phyloP scores from a whole-genome alignment of 2,113 vertebrate species.

The Phalacrocorax pelagicus region DNA sequence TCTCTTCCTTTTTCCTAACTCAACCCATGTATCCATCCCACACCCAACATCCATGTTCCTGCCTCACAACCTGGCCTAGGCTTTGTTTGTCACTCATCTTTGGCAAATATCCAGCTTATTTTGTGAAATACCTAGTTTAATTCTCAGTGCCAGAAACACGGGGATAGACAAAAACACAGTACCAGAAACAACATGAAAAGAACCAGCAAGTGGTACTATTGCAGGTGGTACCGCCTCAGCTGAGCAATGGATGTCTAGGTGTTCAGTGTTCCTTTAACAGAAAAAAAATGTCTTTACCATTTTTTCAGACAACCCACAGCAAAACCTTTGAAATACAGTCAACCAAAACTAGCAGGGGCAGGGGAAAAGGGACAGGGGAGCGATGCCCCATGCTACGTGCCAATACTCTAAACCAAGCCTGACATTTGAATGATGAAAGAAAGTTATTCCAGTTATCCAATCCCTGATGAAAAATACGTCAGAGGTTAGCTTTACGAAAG shows the following conservation, averaged over 20 bases:
- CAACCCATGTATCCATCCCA: neutral
- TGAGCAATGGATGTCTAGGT: rapidly evolving
- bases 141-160: neutral
- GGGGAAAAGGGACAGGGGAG: neutral
- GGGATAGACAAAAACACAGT: neutral
- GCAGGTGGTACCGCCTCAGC: neutral
- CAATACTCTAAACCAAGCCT: neutral
- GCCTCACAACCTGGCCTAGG: neutral
- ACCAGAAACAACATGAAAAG: neutral
- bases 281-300: neutral
- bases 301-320: neutral
- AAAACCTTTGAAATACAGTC: neutral
- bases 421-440: neutral
- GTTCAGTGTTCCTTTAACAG: neutral
- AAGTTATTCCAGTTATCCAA: neutral
- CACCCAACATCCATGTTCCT: rapidly evolving
- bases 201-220: neutral
- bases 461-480: neutral
- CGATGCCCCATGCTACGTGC: neutral
- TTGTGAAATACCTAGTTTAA: neutral
- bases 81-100: neutral
- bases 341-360: neutral
- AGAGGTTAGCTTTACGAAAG: neutral
- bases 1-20: neutral
- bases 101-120: neutral